These are phyloP conservation scores for Tiphia femorata DNA, from an alignment of 2,888 invertebrate species.

Conservation along the genomic window DNA sequence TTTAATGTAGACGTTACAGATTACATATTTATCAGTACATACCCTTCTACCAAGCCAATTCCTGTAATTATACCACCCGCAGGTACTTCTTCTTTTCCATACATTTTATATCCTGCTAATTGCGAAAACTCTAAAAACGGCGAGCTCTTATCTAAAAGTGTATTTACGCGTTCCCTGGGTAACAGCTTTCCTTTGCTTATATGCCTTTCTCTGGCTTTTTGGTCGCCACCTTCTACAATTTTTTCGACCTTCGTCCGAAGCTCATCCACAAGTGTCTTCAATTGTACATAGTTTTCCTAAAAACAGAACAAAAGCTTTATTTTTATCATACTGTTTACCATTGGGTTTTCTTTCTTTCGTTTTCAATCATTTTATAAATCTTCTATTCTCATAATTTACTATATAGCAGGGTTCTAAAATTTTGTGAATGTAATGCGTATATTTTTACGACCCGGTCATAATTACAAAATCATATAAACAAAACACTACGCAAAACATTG, in stretches of 20 bases:
- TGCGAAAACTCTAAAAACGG: slow-evolving; percentile 78
- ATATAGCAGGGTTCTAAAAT: too few relatives aligned
- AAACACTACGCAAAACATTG: too few relatives aligned
- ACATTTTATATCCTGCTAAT: slow-evolving; percentile 74
- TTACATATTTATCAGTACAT: slow-evolving; percentile 48
- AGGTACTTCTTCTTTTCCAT: slow-evolving; percentile 75
- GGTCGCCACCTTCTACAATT: slow-evolving; percentile 80
- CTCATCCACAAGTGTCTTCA: slow-evolving; percentile 80
- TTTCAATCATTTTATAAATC: too few relatives aligned
- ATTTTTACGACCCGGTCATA: too few relatives aligned
- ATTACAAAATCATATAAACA: too few relatives aligned
- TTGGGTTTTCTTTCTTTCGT: too few relatives aligned
- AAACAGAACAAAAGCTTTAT: too few relatives aligned
- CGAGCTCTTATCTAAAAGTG: slow-evolving; percentile 87
- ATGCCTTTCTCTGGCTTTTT: slow-evolving; percentile 84
- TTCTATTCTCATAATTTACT: too few relatives aligned
- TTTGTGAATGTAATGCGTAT: too few relatives aligned
- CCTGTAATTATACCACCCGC: slow-evolving; percentile 88
- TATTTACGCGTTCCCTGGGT: slow-evolving; percentile 89
- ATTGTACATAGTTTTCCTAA: slow-evolving; percentile 83
- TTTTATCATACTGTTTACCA: too few relatives aligned
- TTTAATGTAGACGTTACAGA: neutral
- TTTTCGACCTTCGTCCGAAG: slow-evolving; percentile 76
- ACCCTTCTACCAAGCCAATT: slow-evolving; percentile 84
- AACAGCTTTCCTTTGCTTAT: slow-evolving; percentile 90